phyloP scores from a whole-genome alignment of 2,797 vertebrate species.

The Echeneis naucrates region DNA sequence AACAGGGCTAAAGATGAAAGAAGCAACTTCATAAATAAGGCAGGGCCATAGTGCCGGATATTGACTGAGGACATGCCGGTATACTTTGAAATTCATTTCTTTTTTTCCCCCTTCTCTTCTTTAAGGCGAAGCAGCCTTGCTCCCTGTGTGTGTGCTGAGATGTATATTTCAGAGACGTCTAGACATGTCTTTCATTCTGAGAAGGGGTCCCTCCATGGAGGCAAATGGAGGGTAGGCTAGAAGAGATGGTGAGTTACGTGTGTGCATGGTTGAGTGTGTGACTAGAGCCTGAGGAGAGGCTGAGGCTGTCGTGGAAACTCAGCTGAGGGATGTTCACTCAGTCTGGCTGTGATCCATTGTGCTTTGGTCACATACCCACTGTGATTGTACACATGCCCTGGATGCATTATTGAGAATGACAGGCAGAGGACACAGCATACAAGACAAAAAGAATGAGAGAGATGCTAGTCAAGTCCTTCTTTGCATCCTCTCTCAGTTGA shows the following conservation, averaged over 20 bases:
- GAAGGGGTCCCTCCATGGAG: slow-evolving; percentile 83
- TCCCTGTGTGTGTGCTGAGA: slow-evolving; percentile 81
- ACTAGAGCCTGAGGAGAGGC: slow-evolving; percentile 61
- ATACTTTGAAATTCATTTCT: slow-evolving; percentile 87
- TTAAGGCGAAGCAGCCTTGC: slow-evolving; percentile 81
- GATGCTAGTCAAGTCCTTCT: slow-evolving; percentile 69
- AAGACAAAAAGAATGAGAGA: slow-evolving; percentile 64
- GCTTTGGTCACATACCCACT: slow-evolving; percentile 71
- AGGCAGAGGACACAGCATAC: slow-evolving; percentile 75
- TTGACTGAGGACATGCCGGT: slow-evolving; percentile 87
- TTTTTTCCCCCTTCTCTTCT: slow-evolving; percentile 76
- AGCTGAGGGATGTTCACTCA: slow-evolving; percentile 72
- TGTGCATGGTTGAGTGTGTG: slow-evolving; percentile 57
- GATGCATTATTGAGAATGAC: slow-evolving; percentile 79
- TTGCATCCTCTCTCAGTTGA: slow-evolving; percentile 64
- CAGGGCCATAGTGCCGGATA: slow-evolving; percentile 85
- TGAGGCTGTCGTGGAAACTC: slow-evolving; percentile 71
- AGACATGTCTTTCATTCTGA: slow-evolving; percentile 86
- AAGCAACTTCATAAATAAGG: slow-evolving; percentile 86
- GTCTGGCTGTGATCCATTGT: slow-evolving; percentile 75
- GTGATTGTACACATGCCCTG: slow-evolving; percentile 75
- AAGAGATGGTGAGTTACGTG: slow-evolving; percentile 57
- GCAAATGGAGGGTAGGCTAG: slow-evolving; percentile 65
- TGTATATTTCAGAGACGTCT: slow-evolving; percentile 87
- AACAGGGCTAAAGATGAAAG: slow-evolving; percentile 87